Evolutionary conservation across 1,140 invertebrate genomes (phyloP).

Genomic region (Holcopasites calliopsidis): DNA sequence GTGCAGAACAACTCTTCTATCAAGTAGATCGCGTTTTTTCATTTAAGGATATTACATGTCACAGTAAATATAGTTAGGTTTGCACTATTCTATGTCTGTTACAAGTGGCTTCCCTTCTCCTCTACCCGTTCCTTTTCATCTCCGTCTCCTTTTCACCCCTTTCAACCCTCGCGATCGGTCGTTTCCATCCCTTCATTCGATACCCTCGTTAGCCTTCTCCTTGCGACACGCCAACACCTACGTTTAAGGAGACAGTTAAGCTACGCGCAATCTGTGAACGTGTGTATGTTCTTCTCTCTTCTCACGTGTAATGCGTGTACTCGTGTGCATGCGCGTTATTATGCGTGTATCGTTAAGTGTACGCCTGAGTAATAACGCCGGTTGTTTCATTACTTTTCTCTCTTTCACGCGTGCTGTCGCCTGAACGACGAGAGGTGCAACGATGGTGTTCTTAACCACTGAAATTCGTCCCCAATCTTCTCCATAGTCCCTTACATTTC

Average conservation of each 20-base stretch:
- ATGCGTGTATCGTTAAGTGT: conserved; percentile 2
- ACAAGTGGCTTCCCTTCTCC: conserved; percentile 58
- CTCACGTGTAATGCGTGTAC: conserved; percentile 4
- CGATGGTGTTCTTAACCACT: conserved; percentile 5
- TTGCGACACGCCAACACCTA: conserved; percentile 69
- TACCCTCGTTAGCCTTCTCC: conserved; percentile 28
- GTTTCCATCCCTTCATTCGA: neutral
- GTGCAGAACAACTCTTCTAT: conserved; percentile 76
- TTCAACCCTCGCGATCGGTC: neutral
- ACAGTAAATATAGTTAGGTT: conserved; percentile 76
- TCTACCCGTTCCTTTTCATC: conserved; percentile 17
- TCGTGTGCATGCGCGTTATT: conserved; percentile 7
- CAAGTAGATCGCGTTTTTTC: conserved; percentile 65
- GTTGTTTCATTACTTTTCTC: neutral
- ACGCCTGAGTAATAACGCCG: neutral
- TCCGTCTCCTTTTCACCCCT: conserved; percentile 1
- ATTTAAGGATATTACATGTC: conserved; percentile 75
- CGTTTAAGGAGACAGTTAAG: conserved; percentile 73
- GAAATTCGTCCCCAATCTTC: neutral
- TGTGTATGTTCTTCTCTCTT: conserved; percentile 13
- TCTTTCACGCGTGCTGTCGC: neutral
- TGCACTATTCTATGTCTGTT: conserved; percentile 72
- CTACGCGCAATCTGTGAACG: conserved; percentile 57
- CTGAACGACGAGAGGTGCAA: conserved; percentile 11
- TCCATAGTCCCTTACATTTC: conserved; percentile 29